A percentile compares a stretch with the other conserved stretches of the same genome.
These are phyloP conservation scores for Stichodactyla mertensii DNA, from an alignment of 64 coral and sea anemone genomes.

Conservation along the genomic window DNA sequence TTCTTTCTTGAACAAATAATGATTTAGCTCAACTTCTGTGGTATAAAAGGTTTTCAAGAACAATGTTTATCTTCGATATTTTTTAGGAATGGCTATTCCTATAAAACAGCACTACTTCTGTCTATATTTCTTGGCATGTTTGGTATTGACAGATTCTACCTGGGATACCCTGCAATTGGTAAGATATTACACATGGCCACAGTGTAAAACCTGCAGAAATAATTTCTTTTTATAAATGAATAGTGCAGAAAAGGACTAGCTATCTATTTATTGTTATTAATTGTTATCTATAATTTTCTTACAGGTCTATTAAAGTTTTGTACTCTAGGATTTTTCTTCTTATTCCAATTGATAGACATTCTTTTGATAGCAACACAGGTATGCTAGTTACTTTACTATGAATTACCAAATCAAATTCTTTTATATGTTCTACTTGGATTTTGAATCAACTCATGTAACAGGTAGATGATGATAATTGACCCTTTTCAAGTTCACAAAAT, in stretches of 20 bases:
- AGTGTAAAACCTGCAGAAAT: neutral
- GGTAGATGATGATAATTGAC: too few relatives aligned
- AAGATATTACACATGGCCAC: neutral
- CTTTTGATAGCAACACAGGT: constrained; percentile 97
- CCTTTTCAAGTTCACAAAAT: too few relatives aligned
- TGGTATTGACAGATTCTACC: constrained; percentile 97
- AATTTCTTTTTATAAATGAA: too few relatives aligned
- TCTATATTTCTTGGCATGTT: constrained; percentile 98
- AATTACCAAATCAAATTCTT: too few relatives aligned
- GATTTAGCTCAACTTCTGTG: too few relatives aligned
- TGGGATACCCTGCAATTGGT: constrained; percentile 99
- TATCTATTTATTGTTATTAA: neutral
- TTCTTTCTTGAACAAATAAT: too few relatives aligned
- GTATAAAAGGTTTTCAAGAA: too few relatives aligned
- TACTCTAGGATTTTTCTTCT: constrained; percentile 96
- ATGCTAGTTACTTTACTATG: neutral
- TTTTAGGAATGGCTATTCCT: constrained; percentile 82
- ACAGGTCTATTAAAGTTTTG: constrained; percentile 94
- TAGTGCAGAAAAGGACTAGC: neutral
- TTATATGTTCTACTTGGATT: too few relatives aligned
- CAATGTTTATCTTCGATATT: neutral
- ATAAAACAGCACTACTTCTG: constrained; percentile 73
- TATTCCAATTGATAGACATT: constrained; percentile 95
- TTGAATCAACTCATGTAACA: too few relatives aligned
- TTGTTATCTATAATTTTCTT: constrained; percentile 1